These are phyloP conservation scores for Hydrophis major DNA, from an alignment of 2,797 vertebrate species.

Conservation along the genomic window DNA sequence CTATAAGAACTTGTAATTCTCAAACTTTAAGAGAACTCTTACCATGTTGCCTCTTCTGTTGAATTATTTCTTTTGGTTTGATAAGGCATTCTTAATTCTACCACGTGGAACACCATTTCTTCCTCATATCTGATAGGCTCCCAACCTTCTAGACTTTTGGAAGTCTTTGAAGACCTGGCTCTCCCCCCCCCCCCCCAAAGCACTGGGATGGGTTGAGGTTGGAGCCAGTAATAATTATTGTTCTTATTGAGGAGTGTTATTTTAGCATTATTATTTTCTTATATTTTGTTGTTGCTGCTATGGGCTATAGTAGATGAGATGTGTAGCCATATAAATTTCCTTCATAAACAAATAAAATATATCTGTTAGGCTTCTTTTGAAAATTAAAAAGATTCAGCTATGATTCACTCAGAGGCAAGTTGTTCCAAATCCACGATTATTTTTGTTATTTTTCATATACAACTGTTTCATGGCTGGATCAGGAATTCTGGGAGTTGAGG, in stretches of 20 bases:
- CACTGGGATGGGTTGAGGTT: neutral
- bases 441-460: neutral
- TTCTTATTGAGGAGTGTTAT: neutral
- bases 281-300: neutral
- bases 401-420: neutral
- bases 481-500: no score
- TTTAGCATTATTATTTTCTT: neutral
- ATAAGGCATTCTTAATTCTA: neutral
- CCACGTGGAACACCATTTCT: neutral
- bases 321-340: neutral
- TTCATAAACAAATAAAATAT: neutral
- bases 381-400: neutral
- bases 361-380: neutral
- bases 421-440: neutral
- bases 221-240: neutral
- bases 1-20: neutral
- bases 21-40: neutral
- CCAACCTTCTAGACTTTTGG: neutral
- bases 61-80: neutral
- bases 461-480: neutral
- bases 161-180: neutral
- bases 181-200: neutral
- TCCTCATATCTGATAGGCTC: neutral
- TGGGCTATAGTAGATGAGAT: neutral
- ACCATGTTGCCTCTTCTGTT: neutral